Evolutionary conservation across 2,888 invertebrate genomes (phyloP).

Genomic region (Chaetogeoica ovagalla): DNA sequence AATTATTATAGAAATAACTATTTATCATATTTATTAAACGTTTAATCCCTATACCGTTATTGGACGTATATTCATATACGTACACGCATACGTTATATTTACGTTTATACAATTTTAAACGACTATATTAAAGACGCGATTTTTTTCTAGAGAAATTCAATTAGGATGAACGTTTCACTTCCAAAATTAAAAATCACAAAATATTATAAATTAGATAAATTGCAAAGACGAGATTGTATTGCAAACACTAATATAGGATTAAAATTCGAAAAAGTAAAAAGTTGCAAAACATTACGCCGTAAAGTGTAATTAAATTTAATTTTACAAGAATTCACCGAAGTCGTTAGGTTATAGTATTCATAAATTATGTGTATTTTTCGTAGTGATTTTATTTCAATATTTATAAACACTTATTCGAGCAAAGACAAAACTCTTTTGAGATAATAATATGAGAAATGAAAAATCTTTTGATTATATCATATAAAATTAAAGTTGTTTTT

Average conservation of each 20-base stretch:
- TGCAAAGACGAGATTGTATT: neutral
- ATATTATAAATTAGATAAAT: constrained; percentile 1
- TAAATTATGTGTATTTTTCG: neutral
- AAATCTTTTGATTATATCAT: too few relatives aligned
- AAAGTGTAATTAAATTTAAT: neutral
- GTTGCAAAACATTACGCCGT: neutral
- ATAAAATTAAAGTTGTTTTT: too few relatives aligned
- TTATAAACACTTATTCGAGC: neutral
- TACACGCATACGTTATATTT: neutral
- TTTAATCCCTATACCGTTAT: neutral
- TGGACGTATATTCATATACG: neutral
- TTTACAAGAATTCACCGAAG: neutral
- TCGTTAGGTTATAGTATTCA: neutral
- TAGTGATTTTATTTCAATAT: neutral
- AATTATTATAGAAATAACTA: too few relatives aligned
- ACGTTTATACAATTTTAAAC: neutral
- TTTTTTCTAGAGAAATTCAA: neutral
- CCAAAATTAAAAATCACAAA: neutral
- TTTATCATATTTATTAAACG: too few relatives aligned
- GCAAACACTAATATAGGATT: neutral
- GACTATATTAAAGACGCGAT: neutral
- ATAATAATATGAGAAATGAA: neutral
- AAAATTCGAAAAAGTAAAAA: neutral
- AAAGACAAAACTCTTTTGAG: neutral
- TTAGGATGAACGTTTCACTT: neutral